A percentile compares a stretch with the other conserved stretches of the same genome.
Conservation (phyloP, 2,113 vertebrate species). For the Periophthalmus modestus region DNA sequence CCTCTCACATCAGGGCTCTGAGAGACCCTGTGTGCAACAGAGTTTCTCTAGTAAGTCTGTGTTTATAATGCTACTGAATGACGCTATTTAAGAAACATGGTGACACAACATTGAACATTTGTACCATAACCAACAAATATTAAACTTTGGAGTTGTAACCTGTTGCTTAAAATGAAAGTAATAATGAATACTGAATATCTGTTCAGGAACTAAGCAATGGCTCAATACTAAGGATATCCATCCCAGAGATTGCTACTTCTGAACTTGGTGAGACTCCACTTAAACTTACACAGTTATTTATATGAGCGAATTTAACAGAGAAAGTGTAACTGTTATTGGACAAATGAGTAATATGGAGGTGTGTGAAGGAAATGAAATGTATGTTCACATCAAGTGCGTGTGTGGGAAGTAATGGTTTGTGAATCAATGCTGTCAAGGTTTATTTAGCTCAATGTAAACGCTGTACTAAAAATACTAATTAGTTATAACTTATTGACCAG, state of each 20-base stretch:
- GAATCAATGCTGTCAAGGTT: conserved; percentile 1
- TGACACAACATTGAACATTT: neutral
- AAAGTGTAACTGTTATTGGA: neutral
- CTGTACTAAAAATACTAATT: neutral
- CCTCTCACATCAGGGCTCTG: conserved; percentile 85
- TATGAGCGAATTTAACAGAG: no score
- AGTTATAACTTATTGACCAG: neutral
- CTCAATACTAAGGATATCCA: conserved; percentile 87
- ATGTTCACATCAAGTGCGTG: neutral
- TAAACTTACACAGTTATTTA: neutral
- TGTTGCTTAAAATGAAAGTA: conserved; percentile 8
- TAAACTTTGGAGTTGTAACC: neutral
- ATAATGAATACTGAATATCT: neutral
- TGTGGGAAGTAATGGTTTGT: neutral
- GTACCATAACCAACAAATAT: neutral
- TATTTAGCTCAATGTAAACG: neutral
- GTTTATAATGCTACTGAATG: neutral
- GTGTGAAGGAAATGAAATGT: neutral
- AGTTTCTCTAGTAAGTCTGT: conserved; percentile 86
- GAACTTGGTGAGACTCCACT: conserved; percentile 83
- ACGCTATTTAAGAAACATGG: neutral
- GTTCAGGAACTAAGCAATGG: conserved; percentile 89
- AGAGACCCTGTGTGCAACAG: conserved; percentile 91
- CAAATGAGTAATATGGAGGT: neutral
- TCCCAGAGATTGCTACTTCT: conserved; percentile 93